Conservation (phyloP, 2,797 vertebrate species). For the Margarornis squamiger region DNA sequence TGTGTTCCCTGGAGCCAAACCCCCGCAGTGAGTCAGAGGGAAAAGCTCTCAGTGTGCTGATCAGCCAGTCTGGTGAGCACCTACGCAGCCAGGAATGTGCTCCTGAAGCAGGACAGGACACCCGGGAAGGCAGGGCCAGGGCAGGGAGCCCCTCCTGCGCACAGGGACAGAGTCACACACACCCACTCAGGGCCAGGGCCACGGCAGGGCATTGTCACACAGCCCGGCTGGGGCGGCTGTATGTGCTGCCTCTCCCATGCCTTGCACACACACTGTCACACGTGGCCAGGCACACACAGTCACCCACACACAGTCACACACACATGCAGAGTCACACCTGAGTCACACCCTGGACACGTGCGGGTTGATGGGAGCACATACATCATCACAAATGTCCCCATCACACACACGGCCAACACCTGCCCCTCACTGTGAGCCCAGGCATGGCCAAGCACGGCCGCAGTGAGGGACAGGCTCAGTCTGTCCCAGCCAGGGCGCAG, state of each 20-base stretch:
- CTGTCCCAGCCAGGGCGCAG: not conserved
- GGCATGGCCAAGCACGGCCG: fast-evolving
- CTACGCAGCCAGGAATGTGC: not conserved
- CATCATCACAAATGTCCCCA: fast-evolving
- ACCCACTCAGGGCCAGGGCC: fast-evolving
- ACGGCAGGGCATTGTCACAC: not conserved
- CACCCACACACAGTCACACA: too few relatives aligned
- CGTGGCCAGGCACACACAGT: fast-evolving
- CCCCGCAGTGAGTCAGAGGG: not conserved
- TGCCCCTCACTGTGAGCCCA: not conserved
- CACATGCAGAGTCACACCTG: too few relatives aligned
- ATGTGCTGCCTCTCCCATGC: not conserved
- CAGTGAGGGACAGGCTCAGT: fast-evolving
- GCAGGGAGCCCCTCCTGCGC: not conserved
- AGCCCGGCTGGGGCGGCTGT: not conserved
- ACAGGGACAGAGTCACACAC: fast-evolving
- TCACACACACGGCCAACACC: not conserved
- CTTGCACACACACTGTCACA: not conserved
- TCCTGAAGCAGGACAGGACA: not conserved
- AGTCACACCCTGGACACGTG: not conserved
- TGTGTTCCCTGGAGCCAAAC: not conserved
- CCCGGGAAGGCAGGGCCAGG: not conserved
- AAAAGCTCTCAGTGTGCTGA: not conserved
- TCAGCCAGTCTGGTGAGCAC: not conserved
- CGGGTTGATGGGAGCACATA: fast-evolving